Base-by-base conservation (phyloP, 2,113 vertebrate species). In the Phainopepla nitens region DNA sequence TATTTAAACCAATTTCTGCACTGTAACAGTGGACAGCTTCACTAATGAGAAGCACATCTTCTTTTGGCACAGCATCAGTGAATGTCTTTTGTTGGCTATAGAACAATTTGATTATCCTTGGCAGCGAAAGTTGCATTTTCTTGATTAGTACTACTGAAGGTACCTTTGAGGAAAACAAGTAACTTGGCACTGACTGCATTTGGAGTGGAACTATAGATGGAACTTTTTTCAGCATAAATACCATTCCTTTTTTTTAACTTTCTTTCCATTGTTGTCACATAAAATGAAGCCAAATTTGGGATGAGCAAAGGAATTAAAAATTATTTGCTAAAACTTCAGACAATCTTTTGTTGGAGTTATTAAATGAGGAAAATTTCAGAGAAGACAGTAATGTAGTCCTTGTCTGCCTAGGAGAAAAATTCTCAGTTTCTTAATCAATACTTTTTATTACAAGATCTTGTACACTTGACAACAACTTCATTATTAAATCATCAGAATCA, bases 141-240 rank as follows among this genome's bases (percentile, higher is more conserved):
- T 96, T 84, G 36, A 93, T 95, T 87, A 93, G 31, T 92, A 47
- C 53, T 78, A 66, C 53, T 51, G 45, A 93, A 75, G 47, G 29
- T 68, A 56, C 70, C 28, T 88, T 66, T 47, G 58, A 94, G 72
- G 47, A 50, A 76, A 64, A 93, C 35, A 87, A 94, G 35, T 58
- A 80, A 90, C 86, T 85, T 94, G 82, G 47, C 9, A 13, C n/a
- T 31, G 69, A 29, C 12, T 77, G 39, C 4, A 5, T 83, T 94
- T 41, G 62, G 49, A 83, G 21, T 44, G 45, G 56, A 64, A 81
- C 41, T 51, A 31, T 3, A 82, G 76, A 73, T 41, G 23, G 35
- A 82, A 76, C 6, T 33, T 64, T 88, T 80, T 80, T 51, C 42
- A 80, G 10, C 69, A 70, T 19, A 89, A 77, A 89, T 47, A 85